These are phyloP conservation scores for Chelmon rostratus DNA, from an alignment of 2,797 vertebrate genomes.

Conservation along the genomic window DNA sequence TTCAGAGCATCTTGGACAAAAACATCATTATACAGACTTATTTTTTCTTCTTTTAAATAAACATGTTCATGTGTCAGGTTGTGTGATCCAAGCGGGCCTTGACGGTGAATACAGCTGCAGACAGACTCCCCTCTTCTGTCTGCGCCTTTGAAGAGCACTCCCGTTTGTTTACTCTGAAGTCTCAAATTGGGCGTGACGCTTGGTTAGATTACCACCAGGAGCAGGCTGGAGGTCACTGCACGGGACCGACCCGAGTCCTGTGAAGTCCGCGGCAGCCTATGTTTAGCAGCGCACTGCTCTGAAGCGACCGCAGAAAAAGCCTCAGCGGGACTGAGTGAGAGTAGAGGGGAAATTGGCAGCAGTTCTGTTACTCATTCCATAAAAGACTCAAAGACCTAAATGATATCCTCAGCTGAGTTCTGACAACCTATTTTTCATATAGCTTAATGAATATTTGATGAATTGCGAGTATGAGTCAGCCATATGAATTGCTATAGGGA, in stretches of 20 bases:
- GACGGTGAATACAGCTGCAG: constrained; percentile 11
- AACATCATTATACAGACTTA: too few species aligned
- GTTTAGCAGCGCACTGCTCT: constrained; percentile 55
- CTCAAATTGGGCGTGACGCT: constrained; percentile 72
- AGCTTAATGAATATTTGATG: constrained; percentile 77
- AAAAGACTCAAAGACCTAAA: constrained; percentile 69
- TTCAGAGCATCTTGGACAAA: neutral
- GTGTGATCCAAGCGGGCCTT: neutral
- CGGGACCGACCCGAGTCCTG: constrained; percentile 54
- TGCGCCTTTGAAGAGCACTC: constrained; percentile 66
- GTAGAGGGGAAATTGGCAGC: constrained; percentile 30
- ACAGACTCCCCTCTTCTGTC: constrained; percentile 31
- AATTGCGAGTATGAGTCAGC: constrained; percentile 61
- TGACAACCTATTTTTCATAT: constrained; percentile 75
- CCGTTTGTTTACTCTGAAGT: constrained; percentile 74
- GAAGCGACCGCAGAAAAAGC: constrained; percentile 43
- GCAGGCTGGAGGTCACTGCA: constrained; percentile 70
- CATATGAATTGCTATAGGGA: constrained; percentile 53
- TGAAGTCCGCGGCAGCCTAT: constrained; percentile 68
- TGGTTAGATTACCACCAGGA: constrained; percentile 80
- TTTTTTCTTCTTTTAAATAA: neutral
- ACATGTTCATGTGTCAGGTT: neutral
- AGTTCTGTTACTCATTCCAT: constrained; percentile 60
- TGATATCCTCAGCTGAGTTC: constrained; percentile 62
- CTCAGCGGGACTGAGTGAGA: constrained; percentile 42